A percentile compares a stretch with the other conserved stretches of the same genome.
Conservation (phyloP, 2,888 invertebrate species). For the Epinotia brunnichana region DNA sequence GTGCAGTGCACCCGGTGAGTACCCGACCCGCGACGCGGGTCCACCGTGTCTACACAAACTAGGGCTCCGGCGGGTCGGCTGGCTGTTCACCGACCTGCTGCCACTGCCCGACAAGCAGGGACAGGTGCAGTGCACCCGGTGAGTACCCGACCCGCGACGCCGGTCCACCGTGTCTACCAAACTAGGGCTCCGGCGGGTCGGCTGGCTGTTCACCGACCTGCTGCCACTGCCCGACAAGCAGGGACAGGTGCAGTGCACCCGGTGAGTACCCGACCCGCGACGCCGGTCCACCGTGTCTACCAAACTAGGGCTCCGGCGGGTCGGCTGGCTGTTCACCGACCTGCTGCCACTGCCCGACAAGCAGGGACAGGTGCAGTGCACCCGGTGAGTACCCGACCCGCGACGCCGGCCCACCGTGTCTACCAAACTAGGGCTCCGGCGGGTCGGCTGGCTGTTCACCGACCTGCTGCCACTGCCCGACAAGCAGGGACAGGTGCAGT, state of each 20-base stretch:
- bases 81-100: too few relatives aligned
- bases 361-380: slow-evolving; percentile 86
- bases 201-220: too few relatives aligned
- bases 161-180: too few relatives aligned
- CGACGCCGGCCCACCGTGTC: slow-evolving; percentile 69
- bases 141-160: too few relatives aligned
- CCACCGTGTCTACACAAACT: slow-evolving; percentile 56
- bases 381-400: slow-evolving; percentile 74
- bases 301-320: slow-evolving; percentile 89
- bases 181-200: too few relatives aligned
- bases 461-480: slow-evolving; percentile 95
- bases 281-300: slow-evolving; percentile 60
- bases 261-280: slow-evolving; percentile 84
- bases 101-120: too few relatives aligned
- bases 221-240: too few relatives aligned
- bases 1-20: slow-evolving; percentile 82
- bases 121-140: too few relatives aligned
- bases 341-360: slow-evolving; percentile 92
- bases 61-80: too few relatives aligned
- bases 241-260: slow-evolving; percentile 85
- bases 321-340: slow-evolving; percentile 99
- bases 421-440: slow-evolving; percentile 89
- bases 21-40: slow-evolving; percentile 84
- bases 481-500: slow-evolving; percentile 68
- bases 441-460: slow-evolving; percentile 99